A percentile compares a stretch with the other conserved stretches of the same genome.
These are phyloP conservation scores for Carpatolechia fugitivella DNA, from an alignment of 2,888 invertebrate genomes.

Conservation along the genomic window DNA sequence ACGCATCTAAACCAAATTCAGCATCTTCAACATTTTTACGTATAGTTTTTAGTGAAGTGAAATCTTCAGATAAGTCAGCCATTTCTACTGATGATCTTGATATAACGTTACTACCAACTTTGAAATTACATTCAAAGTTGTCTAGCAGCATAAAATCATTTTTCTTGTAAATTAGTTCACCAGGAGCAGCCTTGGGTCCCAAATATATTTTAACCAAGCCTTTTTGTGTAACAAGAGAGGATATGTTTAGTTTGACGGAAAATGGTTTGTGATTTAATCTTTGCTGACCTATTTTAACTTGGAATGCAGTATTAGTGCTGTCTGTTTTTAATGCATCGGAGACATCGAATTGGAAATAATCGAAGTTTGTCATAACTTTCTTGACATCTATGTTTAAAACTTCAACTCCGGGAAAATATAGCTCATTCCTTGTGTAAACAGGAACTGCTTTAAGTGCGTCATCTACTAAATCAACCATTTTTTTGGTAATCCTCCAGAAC, in stretches of 20 bases:
- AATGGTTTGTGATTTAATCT: constrained; percentile 87
- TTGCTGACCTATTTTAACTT: constrained; percentile 74
- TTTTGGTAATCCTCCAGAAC: constrained; percentile 83
- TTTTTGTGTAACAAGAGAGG: constrained; percentile 78
- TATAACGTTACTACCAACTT: constrained; percentile 82
- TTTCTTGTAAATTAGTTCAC: constrained; percentile 70
- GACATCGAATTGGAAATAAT: constrained; percentile 82
- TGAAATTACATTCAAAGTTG: constrained; percentile 78
- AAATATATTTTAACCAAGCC: constrained; percentile 83
- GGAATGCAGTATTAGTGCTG: constrained; percentile 48
- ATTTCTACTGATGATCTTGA: constrained; percentile 81
- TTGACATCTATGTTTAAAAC: constrained; percentile 81
- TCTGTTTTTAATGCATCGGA: constrained; percentile 76
- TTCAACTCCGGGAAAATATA: constrained; percentile 81
- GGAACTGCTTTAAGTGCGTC: constrained; percentile 77
- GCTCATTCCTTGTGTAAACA: constrained; percentile 79
- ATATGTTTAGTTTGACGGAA: constrained; percentile 80
- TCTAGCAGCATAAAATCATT: constrained; percentile 81
- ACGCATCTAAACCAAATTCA: constrained; percentile 71
- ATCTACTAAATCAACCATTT: constrained; percentile 76
- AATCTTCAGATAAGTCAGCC: constrained; percentile 79
- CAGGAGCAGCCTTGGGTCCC: constrained; percentile 83
- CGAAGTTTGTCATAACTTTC: constrained; percentile 82
- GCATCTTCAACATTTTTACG: constrained; percentile 81
- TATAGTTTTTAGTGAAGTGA: constrained; percentile 79